Evolutionary conservation across 2,888 invertebrate genomes (phyloP).

Genomic region (Aleiodes testaceus): DNA sequence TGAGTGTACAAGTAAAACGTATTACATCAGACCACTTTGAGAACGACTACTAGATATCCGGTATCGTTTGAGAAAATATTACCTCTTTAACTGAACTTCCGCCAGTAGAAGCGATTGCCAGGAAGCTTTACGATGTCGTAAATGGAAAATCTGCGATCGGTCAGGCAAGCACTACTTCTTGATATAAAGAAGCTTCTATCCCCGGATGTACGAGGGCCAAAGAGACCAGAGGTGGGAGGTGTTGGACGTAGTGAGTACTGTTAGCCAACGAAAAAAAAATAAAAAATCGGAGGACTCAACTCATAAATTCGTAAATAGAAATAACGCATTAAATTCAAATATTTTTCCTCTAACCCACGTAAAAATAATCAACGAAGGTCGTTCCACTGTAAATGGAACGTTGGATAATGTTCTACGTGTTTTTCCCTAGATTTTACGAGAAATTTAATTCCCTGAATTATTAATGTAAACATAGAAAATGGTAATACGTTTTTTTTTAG

Average conservation of each 20-base stretch:
- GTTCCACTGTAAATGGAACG: too few species aligned
- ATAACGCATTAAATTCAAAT: not conserved
- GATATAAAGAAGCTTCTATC: conserved; percentile 12
- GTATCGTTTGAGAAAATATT: conserved; percentile 36
- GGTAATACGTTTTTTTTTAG: too few species aligned
- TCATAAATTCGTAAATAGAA: conserved; percentile 24
- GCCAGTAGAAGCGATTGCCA: conserved; percentile 6
- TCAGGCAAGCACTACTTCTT: conserved; percentile 27
- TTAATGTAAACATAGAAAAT: too few species aligned
- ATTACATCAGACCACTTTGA: not conserved
- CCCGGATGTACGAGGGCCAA: not conserved
- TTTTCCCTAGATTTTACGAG: too few species aligned
- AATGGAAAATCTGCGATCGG: conserved; percentile 44
- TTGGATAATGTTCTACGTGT: too few species aligned
- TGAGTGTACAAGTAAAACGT: not conserved
- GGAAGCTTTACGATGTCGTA: conserved; percentile 45
- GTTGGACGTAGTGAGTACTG: not conserved
- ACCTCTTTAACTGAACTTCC: conserved; percentile 37
- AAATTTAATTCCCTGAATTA: too few species aligned
- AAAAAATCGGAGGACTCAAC: conserved; percentile 5
- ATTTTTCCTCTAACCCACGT: too few species aligned
- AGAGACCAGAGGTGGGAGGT: not conserved
- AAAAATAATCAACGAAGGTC: too few species aligned
- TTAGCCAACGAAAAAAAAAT: not conserved
- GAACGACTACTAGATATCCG: conserved; percentile 26